A percentile compares a stretch with the other conserved stretches of the same genome.
Evolutionary conservation across 2,797 vertebrate genomes (phyloP).

Genomic region (Mormyrus hasselquistii): DNA sequence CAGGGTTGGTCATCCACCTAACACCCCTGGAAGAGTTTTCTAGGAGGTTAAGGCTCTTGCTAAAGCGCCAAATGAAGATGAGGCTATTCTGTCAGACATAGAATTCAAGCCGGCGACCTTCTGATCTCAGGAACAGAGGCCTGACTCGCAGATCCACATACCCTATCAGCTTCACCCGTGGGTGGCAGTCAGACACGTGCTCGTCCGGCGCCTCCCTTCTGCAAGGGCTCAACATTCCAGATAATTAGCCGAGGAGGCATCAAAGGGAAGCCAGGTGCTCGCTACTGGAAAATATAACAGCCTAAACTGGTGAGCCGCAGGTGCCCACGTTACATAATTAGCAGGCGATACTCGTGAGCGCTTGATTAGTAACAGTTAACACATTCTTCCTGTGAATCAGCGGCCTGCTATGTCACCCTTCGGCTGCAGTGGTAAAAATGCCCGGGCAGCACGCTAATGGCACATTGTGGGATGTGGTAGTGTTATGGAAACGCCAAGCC

Average conservation of each 20-base stretch:
- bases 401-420: neutral
- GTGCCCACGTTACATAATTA: conserved; percentile 44
- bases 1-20: neutral
- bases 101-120: neutral
- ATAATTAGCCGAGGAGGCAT: conserved; percentile 33
- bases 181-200: conserved; percentile 15
- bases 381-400: conserved; percentile 25
- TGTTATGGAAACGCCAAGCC: neutral
- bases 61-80: neutral
- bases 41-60: neutral
- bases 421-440: neutral
- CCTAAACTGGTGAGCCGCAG: conserved; percentile 39
- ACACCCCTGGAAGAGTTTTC: neutral
- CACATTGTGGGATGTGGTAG: neutral
- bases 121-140: neutral
- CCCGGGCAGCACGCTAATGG: neutral
- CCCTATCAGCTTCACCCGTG: neutral
- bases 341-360: conserved; percentile 20
- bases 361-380: conserved; percentile 31
- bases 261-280: conserved; percentile 26
- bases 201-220: neutral
- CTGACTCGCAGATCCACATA: neutral
- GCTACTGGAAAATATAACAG: conserved; percentile 24
- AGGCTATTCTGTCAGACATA: neutral
- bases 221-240: neutral